Conservation (phyloP, 1,140 invertebrate species). For the Doryteuthis pealeii region DNA sequence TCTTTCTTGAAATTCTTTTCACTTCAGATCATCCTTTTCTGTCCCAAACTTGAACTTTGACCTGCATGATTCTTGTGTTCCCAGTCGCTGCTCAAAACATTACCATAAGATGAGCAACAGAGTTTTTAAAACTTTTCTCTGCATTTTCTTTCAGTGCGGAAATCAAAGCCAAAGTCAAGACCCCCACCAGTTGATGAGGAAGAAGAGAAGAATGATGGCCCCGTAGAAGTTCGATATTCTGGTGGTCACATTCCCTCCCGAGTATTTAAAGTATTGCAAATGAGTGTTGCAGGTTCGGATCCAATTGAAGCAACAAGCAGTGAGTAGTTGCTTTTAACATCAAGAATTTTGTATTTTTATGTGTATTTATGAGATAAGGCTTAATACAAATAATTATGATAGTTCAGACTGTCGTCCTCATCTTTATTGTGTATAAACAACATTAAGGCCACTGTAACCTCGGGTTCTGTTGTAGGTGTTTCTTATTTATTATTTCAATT, state of each 20-base stretch:
- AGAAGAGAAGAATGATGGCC: slow-evolving; percentile 35
- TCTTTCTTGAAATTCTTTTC: too few species aligned
- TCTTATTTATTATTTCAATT: neutral
- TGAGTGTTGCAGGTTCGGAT: slow-evolving; percentile 35
- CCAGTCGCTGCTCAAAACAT: too few species aligned
- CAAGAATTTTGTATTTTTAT: neutral
- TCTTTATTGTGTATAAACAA: too few species aligned
- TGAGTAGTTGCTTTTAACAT: neutral
- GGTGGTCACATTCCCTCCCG: slow-evolving; percentile 82
- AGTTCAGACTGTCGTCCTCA: too few species aligned
- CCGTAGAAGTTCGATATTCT: slow-evolving; percentile 65
- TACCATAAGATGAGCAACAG: too few species aligned
- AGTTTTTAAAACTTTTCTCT: too few species aligned
- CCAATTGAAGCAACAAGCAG: neutral
- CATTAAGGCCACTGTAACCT: too few species aligned
- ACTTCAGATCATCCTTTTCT: too few species aligned
- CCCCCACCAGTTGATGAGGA: slow-evolving; percentile 7
- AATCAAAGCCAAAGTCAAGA: neutral
- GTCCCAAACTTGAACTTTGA: too few species aligned
- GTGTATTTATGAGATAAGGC: too few species aligned
- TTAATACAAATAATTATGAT: too few species aligned
- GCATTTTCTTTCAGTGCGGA: neutral
- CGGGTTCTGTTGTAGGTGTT: neutral
- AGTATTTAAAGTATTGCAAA: slow-evolving; percentile 79
- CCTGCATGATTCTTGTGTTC: too few species aligned